Conservation (phyloP, 2,113 vertebrate genomes). For the Laticauda laticaudata region DNA sequence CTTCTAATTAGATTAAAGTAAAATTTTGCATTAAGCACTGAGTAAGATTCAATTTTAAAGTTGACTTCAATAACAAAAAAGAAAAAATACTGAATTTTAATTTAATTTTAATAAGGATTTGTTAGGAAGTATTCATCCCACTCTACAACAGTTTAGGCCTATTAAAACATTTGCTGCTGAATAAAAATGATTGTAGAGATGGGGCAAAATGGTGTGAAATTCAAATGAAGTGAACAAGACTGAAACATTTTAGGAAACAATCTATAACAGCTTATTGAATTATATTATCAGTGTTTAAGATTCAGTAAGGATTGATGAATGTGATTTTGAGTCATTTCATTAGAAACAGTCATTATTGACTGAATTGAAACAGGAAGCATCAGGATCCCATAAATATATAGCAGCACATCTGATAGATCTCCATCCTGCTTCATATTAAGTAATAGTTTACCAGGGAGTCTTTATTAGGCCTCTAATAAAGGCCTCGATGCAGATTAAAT, state of each 20-base stretch:
- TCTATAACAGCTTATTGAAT: neutral
- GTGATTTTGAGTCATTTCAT: neutral
- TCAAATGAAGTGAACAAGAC: no score
- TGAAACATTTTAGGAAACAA: neutral
- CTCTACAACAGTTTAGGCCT: neutral
- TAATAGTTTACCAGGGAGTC: neutral
- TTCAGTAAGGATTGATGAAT: neutral
- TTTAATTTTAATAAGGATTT: no score
- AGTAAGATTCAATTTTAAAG: neutral
- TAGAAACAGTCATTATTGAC: neutral
- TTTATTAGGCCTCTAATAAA: neutral
- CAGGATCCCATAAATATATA: neutral
- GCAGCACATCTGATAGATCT: no score
- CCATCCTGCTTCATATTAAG: neutral
- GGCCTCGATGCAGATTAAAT: neutral
- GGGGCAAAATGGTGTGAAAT: neutral
- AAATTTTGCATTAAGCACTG: accelerated
- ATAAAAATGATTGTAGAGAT: neutral
- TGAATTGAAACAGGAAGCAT: neutral
- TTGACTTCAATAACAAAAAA: neutral
- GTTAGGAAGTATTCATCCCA: neutral
- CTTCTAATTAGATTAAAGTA: neutral
- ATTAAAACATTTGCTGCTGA: neutral
- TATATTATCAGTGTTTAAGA: neutral
- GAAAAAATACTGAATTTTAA: neutral